Evolutionary conservation across 2,113 vertebrate genomes (phyloP), one percentile per base, ranked within the genome.

Genomic region (Lepisosteus osseus): DNA sequence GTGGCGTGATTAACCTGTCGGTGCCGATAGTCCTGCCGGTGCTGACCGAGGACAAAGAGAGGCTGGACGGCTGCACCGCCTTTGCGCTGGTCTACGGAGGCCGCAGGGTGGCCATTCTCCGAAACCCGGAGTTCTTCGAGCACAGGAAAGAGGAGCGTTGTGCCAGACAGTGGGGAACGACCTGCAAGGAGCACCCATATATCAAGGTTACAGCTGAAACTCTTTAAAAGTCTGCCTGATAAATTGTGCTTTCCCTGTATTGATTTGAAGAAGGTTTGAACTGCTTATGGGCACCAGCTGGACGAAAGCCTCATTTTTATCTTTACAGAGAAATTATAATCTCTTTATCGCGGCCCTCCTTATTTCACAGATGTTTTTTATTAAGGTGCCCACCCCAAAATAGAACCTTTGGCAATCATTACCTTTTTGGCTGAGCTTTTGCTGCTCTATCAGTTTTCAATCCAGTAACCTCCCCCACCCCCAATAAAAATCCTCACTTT

Each of bases 71-170:
- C 0, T 93, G 93, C 55, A 97, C 95, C 0, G 97, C 97, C 0
- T 80, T 98, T 42, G 94, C 96, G 0, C 77, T 99, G 78, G 78
- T 95, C 11, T 98, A 94, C 0, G 91, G 90, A 65, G 94, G 95
- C 7, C 74, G 76, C 17, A 90, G 96, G 0, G 96, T 98, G 59
- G 97, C 97, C 71, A 98, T 99, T 78, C 94, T 99, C 2, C 95
- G 97, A 40, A 97, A 98, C 75, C 97, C 96, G 0, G 97, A 99
- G 72, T 98, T 99, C 82, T 99, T 94, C 0, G 95, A 96, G 71
- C 97, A 99, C 76, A 89, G 96, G 80, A 99, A 99, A 73, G 97
- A 99, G 75, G 97, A 99, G 41, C 95, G 97, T 40, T 99, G 96
- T 71, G 96, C 97, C 57, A 88, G 97, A 54, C 96, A 98, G 61